These are phyloP conservation scores for Teleiodes luculella DNA, from an alignment of 2,888 invertebrate species.

Conservation along the genomic window DNA sequence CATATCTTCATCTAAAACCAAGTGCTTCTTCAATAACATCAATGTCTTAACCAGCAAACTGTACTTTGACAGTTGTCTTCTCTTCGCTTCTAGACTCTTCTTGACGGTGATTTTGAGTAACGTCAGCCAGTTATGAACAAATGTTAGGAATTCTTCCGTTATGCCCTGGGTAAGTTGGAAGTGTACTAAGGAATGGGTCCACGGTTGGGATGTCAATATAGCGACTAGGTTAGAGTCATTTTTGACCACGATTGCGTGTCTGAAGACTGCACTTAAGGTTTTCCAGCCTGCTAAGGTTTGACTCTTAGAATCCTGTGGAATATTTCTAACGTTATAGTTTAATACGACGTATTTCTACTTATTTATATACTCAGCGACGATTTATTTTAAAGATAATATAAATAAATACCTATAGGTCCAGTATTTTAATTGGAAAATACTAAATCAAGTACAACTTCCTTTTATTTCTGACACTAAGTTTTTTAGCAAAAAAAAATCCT, in stretches of 20 bases:
- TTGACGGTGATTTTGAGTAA: slow-evolving; percentile 54
- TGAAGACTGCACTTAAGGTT: slow-evolving; percentile 59
- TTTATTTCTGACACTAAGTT: too few relatives aligned
- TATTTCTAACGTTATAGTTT: neutral
- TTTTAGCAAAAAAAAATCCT: too few relatives aligned
- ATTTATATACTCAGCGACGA: too few relatives aligned
- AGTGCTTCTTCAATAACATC: slow-evolving; percentile 45
- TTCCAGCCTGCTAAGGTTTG: slow-evolving; percentile 64
- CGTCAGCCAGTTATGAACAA: slow-evolving; percentile 57
- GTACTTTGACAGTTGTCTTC: slow-evolving; percentile 43
- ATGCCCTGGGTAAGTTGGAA: slow-evolving; percentile 61
- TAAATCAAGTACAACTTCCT: too few relatives aligned
- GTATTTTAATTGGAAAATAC: too few relatives aligned
- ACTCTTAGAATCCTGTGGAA: slow-evolving; percentile 48
- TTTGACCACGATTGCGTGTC: slow-evolving; percentile 56
- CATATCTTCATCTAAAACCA: slow-evolving; percentile 36
- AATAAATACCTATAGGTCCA: too few relatives aligned
- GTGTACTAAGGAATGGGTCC: slow-evolving; percentile 61
- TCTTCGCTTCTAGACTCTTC: slow-evolving; percentile 41
- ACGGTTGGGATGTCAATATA: slow-evolving; percentile 60
- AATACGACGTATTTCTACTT: too few relatives aligned
- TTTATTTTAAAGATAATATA: too few relatives aligned
- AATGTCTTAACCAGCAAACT: slow-evolving; percentile 57
- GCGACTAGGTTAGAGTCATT: slow-evolving; percentile 56
- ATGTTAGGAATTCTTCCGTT: slow-evolving; percentile 56